Evolutionary conservation across 2,113 vertebrate species (phyloP).

Genomic region (Tinamus guttatus): DNA sequence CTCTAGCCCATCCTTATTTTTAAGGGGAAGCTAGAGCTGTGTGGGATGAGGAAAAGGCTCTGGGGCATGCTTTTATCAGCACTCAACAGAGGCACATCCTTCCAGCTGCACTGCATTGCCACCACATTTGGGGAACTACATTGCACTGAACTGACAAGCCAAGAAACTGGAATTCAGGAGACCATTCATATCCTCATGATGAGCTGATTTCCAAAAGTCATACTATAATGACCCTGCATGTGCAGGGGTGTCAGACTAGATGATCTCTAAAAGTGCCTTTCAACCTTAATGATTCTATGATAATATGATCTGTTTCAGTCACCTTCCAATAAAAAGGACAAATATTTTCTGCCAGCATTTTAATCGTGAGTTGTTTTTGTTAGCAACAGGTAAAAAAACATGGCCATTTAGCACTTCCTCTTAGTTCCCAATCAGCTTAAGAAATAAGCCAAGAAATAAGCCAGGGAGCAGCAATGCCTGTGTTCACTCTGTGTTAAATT

Average conservation of each 20-base stretch:
- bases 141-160: neutral
- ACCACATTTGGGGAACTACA: neutral
- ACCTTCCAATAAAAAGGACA: neutral
- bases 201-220: neutral
- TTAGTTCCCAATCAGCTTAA: neutral
- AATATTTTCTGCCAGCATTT: neutral
- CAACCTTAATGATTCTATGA: no score
- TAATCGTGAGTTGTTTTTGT: neutral
- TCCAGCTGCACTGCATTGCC: neutral
- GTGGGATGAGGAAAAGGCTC: neutral
- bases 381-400: neutral
- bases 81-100: neutral
- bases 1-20: neutral
- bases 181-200: neutral
- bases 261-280: no score
- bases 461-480: neutral
- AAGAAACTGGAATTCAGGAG: neutral
- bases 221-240: no score
- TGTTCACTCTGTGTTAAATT: neutral
- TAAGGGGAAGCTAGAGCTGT: neutral
- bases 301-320: neutral
- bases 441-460: neutral
- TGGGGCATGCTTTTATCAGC: neutral
- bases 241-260: no score
- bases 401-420: neutral